Evolutionary conservation across 37 sponge, comb jelly and placozoan species (phyloP).

Genomic region (Agelas oroides): DNA sequence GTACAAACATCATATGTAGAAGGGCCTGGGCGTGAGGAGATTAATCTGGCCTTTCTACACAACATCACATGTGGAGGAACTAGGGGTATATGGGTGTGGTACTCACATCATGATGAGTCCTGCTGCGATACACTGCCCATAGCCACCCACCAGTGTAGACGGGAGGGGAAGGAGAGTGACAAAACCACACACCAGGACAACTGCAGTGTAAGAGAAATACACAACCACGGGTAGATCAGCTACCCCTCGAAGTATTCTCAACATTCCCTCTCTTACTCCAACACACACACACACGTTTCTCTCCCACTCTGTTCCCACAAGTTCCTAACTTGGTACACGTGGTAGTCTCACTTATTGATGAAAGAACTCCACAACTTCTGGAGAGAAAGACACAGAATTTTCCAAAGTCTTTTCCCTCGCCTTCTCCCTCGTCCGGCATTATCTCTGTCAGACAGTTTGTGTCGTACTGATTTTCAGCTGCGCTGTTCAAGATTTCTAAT

Average conservation of each 20-base stretch:
- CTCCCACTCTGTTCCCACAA: too few relatives aligned
- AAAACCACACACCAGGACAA: slow-evolving; percentile 75
- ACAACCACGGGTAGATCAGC: too few relatives aligned
- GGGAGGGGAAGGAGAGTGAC: slow-evolving; percentile 60
- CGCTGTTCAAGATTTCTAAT: too few relatives aligned
- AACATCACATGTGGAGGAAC: too few relatives aligned
- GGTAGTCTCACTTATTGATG: slow-evolving; percentile 73
- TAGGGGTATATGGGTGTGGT: too few relatives aligned
- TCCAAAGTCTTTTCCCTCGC: slow-evolving; percentile 25
- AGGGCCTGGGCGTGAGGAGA: too few relatives aligned
- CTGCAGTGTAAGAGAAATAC: slow-evolving; percentile 28
- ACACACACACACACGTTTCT: too few relatives aligned
- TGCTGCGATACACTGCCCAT: slow-evolving; percentile 48
- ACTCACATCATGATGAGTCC: slow-evolving; percentile 81
- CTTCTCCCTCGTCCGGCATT: not conserved
- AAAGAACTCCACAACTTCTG: slow-evolving; percentile 51
- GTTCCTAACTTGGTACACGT: not conserved
- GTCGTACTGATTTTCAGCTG: too few relatives aligned
- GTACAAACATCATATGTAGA: too few relatives aligned
- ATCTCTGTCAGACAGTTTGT: not conserved
- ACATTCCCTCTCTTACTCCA: too few relatives aligned
- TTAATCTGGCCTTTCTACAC: too few relatives aligned
- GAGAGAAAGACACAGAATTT: slow-evolving; percentile 57
- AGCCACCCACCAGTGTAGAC: not conserved
- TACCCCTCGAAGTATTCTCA: too few relatives aligned